Evolutionary conservation across 2,888 invertebrate species (phyloP).

Genomic region (Drosophila demipolita): DNA sequence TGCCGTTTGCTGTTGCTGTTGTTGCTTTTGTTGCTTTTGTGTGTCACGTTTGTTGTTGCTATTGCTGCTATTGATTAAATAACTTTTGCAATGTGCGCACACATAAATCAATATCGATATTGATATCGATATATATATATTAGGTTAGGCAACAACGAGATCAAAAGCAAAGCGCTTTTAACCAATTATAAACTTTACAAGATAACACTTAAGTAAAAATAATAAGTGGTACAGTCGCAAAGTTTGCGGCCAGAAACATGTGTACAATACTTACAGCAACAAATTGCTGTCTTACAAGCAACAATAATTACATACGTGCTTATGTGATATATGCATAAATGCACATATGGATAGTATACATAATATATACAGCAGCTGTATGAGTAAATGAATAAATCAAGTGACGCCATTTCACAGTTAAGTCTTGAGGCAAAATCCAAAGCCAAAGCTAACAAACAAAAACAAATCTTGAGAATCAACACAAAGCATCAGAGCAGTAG

Average conservation of each 20-base stretch:
- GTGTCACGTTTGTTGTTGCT: slow-evolving; percentile 39
- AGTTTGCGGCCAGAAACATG: slow-evolving; percentile 46
- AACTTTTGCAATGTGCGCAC: slow-evolving; percentile 50
- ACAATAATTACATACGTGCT: slow-evolving; percentile 54
- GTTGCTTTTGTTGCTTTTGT: slow-evolving; percentile 19
- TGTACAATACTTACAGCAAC: slow-evolving; percentile 50
- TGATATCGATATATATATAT: slow-evolving; percentile 56
- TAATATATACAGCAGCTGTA: slow-evolving; percentile 51
- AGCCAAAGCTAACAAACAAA: slow-evolving; percentile 53
- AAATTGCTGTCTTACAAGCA: slow-evolving; percentile 58
- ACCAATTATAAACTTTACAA: slow-evolving; percentile 62
- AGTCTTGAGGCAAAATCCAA: slow-evolving; percentile 38
- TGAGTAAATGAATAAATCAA: slow-evolving; percentile 76
- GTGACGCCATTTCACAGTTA: slow-evolving; percentile 76
- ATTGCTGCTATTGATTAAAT: slow-evolving; percentile 74
- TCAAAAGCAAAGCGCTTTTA: slow-evolving; percentile 51
- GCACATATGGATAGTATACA: slow-evolving; percentile 16
- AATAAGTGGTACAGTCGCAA: slow-evolving; percentile 49
- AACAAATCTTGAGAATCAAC: slow-evolving; percentile 51
- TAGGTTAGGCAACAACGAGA: slow-evolving; percentile 33
- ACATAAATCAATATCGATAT: slow-evolving; percentile 56
- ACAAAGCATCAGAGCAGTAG: slow-evolving; percentile 23
- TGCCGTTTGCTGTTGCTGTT: slow-evolving; percentile 20
- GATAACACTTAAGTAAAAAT: slow-evolving; percentile 16
- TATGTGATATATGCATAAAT: slow-evolving; percentile 19